Evolutionary conservation across 1,140 invertebrate species (phyloP).

Genomic region (Heterodera schachtii): DNA sequence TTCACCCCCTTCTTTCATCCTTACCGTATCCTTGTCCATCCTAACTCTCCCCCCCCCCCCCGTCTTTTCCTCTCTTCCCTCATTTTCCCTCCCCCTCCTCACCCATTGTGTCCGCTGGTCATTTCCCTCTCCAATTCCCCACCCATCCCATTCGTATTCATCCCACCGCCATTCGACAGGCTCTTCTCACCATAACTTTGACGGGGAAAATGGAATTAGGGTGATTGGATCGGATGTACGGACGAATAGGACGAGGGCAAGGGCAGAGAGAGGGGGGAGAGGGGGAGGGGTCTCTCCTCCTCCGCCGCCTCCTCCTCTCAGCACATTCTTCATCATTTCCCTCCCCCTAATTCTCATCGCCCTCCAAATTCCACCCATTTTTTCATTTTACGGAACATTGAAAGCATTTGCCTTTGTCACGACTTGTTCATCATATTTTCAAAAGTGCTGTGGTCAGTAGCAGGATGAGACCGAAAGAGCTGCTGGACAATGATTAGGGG

Average conservation of each 20-base stretch:
- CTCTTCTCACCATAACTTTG: neutral
- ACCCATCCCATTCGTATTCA: neutral
- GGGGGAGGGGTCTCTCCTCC: neutral
- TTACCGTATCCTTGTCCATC: neutral
- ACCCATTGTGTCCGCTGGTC: neutral
- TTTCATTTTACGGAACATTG: neutral
- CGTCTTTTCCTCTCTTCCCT: too few species aligned
- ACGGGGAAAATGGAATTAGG: neutral
- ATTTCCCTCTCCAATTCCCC: neutral
- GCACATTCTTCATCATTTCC: too few species aligned
- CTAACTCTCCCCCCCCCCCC: neutral
- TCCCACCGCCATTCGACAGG: neutral
- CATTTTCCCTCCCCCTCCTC: neutral
- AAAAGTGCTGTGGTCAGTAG: neutral
- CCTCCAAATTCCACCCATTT: neutral
- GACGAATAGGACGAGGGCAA: conserved; percentile 26
- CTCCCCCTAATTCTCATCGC: too few species aligned
- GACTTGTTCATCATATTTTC: neutral
- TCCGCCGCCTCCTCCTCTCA: too few species aligned
- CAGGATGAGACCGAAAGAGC: too few species aligned
- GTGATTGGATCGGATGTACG: neutral
- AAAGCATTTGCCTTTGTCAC: neutral
- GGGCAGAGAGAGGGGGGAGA: conserved; percentile 19
- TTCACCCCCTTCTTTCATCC: neutral
- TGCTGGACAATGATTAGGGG: neutral